phyloP scores from a whole-genome alignment of 2,797 vertebrate species.

The Okamejei kenojei region DNA sequence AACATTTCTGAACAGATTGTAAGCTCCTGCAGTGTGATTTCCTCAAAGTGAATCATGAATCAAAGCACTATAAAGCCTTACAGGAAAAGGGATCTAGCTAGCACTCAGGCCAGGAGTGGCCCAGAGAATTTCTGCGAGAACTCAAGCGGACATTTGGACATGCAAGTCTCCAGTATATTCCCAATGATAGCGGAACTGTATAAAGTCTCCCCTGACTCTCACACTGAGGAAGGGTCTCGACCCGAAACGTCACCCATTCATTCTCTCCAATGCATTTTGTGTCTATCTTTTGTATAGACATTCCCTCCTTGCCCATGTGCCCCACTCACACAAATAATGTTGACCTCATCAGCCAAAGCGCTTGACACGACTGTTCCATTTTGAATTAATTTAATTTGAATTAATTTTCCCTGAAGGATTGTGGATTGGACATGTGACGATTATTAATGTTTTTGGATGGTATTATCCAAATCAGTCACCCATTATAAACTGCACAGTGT shows the following conservation, averaged over 20 bases:
- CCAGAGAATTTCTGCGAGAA: background rate
- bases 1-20: background rate
- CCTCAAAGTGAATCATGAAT: background rate
- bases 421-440: background rate
- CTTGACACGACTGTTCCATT: background rate
- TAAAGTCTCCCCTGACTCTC: too few relatives aligned
- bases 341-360: too few relatives aligned
- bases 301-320: background rate
- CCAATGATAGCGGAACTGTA: background rate
- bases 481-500: background rate
- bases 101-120: background rate
- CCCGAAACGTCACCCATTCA: too few relatives aligned
- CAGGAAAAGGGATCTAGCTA: background rate
- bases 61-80: background rate
- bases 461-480: background rate
- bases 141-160: background rate
- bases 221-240: too few relatives aligned
- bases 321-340: too few relatives aligned
- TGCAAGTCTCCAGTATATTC: background rate
- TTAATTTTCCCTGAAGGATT: background rate
- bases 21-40: background rate
- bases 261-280: too few relatives aligned
- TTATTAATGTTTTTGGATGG: background rate
- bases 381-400: too few relatives aligned
- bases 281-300: too few relatives aligned